These are phyloP conservation scores for Drosophila diplacantha DNA, from an alignment of 2,888 invertebrate genomes.

Conservation along the genomic window DNA sequence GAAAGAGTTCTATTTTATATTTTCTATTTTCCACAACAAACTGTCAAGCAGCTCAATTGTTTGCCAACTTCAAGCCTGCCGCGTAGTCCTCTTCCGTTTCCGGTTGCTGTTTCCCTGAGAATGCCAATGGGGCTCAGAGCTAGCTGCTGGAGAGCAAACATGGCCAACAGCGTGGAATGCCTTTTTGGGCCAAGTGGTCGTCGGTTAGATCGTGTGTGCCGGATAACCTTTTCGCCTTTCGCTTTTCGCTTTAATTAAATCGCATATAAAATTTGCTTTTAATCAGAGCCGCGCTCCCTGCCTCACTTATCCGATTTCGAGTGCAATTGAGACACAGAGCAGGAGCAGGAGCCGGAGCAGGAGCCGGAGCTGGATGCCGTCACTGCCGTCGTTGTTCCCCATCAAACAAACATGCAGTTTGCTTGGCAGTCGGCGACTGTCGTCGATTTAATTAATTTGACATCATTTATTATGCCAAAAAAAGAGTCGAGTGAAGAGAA, in stretches of 20 bases:
- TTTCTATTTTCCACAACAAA: neutral
- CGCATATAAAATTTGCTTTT: slow-evolving; percentile 22
- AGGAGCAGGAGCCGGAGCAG: neutral
- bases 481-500: slow-evolving; percentile 10
- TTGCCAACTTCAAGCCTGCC: neutral
- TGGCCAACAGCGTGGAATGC: slow-evolving; percentile 23
- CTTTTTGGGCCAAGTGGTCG: slow-evolving; percentile 22
- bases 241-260: slow-evolving; percentile 37
- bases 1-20: too few species aligned
- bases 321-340: slow-evolving; percentile 36
- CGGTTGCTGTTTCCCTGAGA: neutral
- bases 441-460: slow-evolving; percentile 68
- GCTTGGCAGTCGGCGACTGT: slow-evolving; percentile 36
- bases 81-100: slow-evolving; percentile 2
- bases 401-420: slow-evolving; percentile 33
- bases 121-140: slow-evolving; percentile 1
- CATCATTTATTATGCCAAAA: slow-evolving; percentile 69
- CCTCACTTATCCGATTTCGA: slow-evolving; percentile 32
- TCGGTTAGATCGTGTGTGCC: slow-evolving; percentile 24
- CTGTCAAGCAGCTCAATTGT: slow-evolving; percentile 1
- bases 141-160: neutral
- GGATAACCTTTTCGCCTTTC: slow-evolving; percentile 26
- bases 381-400: slow-evolving; percentile 3
- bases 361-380: slow-evolving; percentile 6
- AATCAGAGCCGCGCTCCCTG: slow-evolving; percentile 15